Evolutionary conservation across 1,140 invertebrate genomes (phyloP).

Genomic region (Lethrus apterus): DNA sequence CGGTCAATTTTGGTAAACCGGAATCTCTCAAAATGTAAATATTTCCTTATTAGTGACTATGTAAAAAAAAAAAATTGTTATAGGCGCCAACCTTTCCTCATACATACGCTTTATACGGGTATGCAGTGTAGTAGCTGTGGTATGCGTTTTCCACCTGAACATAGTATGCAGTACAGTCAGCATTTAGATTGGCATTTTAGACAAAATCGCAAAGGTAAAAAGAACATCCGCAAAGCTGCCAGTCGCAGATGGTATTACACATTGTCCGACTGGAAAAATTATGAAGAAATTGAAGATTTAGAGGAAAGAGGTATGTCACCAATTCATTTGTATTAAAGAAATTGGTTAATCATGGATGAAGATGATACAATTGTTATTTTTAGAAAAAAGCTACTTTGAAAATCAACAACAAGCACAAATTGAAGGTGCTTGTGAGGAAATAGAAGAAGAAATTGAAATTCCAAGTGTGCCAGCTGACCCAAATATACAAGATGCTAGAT

Average conservation of each 20-base stretch:
- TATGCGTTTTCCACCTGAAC: constrained; percentile 77
- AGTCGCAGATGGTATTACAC: constrained; percentile 86
- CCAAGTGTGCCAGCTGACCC: constrained; percentile 56
- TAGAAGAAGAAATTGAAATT: constrained; percentile 46
- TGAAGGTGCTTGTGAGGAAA: constrained; percentile 41
- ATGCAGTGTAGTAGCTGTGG: constrained; percentile 95
- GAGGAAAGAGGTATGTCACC: constrained; percentile 75
- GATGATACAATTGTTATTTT: constrained; percentile 19
- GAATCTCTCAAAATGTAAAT: constrained; percentile 71
- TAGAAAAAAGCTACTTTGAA: constrained; percentile 86
- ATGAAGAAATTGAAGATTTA: constrained; percentile 87
- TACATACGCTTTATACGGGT: constrained; percentile 68
- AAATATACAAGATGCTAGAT: constrained; percentile 53
- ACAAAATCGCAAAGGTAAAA: constrained; percentile 81
- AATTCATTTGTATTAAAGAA: constrained; percentile 4
- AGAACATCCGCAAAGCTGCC: constrained; percentile 73
- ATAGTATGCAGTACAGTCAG: constrained; percentile 81
- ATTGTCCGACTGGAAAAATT: constrained; percentile 86
- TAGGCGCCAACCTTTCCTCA: constrained; percentile 59
- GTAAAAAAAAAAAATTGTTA: background rate
- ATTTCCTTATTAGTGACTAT: constrained; percentile 7
- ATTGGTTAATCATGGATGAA: background rate
- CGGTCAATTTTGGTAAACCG: constrained; percentile 57
- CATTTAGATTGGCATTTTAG: constrained; percentile 97
- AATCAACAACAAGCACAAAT: constrained; percentile 51